phyloP scores from a whole-genome alignment of 2,888 invertebrate species.

The Lithophane leautieri region DNA sequence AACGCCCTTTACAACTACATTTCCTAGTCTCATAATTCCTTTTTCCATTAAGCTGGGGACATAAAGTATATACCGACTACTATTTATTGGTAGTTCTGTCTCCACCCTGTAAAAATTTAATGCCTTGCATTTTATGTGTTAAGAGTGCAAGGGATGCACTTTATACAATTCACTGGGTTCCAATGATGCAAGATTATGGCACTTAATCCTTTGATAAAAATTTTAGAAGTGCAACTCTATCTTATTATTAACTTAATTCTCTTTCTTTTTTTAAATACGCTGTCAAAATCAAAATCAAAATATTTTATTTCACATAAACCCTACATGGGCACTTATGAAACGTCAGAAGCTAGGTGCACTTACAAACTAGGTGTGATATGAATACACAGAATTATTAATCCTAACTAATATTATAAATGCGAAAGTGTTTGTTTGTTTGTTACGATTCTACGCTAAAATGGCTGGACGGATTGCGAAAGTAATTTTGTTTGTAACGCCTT shows the following conservation, averaged over 20 bases:
- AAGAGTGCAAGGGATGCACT: constrained; percentile 19
- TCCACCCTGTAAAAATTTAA: constrained; percentile 52
- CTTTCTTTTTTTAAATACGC: neutral
- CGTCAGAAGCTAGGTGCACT: no score
- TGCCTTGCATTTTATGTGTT: constrained; percentile 50
- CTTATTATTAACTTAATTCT: neutral
- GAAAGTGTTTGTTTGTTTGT: no score
- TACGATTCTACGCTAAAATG: no score
- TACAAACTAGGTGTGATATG: no score
- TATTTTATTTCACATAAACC: no score
- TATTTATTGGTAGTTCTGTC: constrained; percentile 12
- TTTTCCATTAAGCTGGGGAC: constrained; percentile 37
- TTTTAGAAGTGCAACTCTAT: neutral
- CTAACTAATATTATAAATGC: no score
- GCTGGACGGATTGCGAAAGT: no score
- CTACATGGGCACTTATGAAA: no score
- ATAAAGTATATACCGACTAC: constrained; percentile 44
- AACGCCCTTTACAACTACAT: constrained; percentile 4
- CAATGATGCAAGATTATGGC: neutral
- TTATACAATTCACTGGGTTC: constrained; percentile 31
- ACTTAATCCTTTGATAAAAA: neutral
- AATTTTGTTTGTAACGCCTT: no score
- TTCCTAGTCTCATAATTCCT: constrained; percentile 29
- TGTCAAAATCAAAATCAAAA: no score
- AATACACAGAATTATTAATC: no score